Base-by-base conservation (phyloP, 1,140 invertebrate species). In the Drosophila arizonae region DNA sequence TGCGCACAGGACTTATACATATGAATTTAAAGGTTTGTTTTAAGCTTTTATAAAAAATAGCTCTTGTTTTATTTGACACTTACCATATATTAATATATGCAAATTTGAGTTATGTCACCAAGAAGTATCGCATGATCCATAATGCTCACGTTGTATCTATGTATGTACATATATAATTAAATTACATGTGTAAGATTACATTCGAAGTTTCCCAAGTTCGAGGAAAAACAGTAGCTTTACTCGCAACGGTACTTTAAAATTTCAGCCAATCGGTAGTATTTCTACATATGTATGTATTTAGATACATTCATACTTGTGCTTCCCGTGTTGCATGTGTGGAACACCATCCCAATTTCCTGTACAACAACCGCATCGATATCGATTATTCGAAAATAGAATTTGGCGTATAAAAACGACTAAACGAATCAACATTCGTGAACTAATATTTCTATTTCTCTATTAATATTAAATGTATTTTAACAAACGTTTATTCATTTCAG, bases 301-400 rank as follows among this genome's bases (percentile, higher is more conserved):
- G 0, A 17, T 33, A 33, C 6, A 33, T 33, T 8, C 33, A 36
- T 3, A 36, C 8, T 6, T 33, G 0, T 33, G 8, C 30, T 6
- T 33, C 6, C 0, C 8, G 5, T 33, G 30, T 5, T 6, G 6
- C 8, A 6, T 33, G 30, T 33, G 30, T 33, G 30, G 4, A 50
- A 11, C 24, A 28, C 48, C 48, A 28, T 11, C 33, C 1, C 24
- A 51, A 51, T 26, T 21, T 51, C 3, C 11, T 6, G 6, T 51
- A 13, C 48, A 33, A 17, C 6, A 13, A 10, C 15, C 2, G 10
- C 55, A 45, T 30, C 13, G 30, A 41, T 68, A 68, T 68, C 56
- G 65, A 68, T 68, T 68, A 52, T 60, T 68, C 33, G 10, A 6
- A 51, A 48, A 46, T 58, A 26, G 56, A n/a, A 13, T 15, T 52